A percentile compares a stretch with the other conserved stretches of the same genome.
These are phyloP conservation scores for Mastomys natalensis DNA, from an alignment of 2,113 vertebrate genomes.

Conservation along the genomic window DNA sequence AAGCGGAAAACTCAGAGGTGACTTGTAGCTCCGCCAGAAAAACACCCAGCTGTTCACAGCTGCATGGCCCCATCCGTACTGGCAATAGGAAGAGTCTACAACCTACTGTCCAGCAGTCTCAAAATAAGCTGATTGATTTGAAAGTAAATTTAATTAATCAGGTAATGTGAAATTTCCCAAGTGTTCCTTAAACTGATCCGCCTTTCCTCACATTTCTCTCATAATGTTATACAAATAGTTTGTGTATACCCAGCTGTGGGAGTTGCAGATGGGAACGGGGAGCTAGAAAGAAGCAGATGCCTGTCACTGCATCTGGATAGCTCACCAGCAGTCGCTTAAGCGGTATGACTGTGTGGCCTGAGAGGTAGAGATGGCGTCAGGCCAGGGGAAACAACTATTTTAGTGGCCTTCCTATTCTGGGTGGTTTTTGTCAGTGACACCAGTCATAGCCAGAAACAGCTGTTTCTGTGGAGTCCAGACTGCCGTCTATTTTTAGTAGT, in stretches of 20 bases:
- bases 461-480: conserved; percentile 62
- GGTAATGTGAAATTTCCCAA: not conserved
- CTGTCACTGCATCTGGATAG: not conserved
- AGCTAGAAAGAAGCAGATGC: not conserved
- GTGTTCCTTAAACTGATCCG: not conserved
- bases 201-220: conserved; percentile 4
- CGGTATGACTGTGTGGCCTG: not conserved
- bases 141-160: not conserved
- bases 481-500: conserved; percentile 69
- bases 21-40: not conserved
- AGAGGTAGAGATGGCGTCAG: not conserved
- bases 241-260: not conserved
- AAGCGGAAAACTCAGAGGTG: not conserved
- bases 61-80: not conserved
- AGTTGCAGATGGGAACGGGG: not conserved
- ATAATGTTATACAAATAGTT: not conserved
- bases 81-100: not conserved
- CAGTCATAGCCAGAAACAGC: conserved; percentile 67
- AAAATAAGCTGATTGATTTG: not conserved
- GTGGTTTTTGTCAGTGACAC: conserved; percentile 34
- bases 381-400: conserved; percentile 33
- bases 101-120: not conserved
- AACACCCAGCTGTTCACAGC: not conserved
- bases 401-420: not conserved
- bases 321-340: not conserved